phyloP scores from a whole-genome alignment of 2,888 invertebrate species.

The Ormyrus rosae region DNA sequence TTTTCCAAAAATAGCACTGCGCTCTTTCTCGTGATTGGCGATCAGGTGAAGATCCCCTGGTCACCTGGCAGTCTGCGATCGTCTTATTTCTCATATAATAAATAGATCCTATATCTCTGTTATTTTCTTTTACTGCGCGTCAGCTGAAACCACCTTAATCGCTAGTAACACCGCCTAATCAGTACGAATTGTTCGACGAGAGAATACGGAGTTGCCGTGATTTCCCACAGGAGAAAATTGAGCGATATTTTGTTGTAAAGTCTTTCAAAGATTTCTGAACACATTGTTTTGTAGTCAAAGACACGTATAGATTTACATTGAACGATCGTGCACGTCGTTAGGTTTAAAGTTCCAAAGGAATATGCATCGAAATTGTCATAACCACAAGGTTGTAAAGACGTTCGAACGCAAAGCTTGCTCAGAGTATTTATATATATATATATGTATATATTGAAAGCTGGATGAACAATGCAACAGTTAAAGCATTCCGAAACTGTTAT shows the following conservation, averaged over 20 bases:
- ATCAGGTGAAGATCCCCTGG: conserved; percentile 23
- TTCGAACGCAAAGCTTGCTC: too few relatives aligned
- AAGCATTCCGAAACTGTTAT: too few relatives aligned
- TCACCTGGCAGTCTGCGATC: conserved; percentile 52
- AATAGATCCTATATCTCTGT: conserved; percentile 67
- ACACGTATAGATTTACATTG: too few relatives aligned
- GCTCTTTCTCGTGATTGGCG: neutral
- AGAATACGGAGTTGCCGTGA: conserved; percentile 48
- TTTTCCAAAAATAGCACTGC: neutral
- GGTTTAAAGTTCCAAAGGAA: too few relatives aligned
- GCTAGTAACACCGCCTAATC: conserved; percentile 66
- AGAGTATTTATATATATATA: too few relatives aligned
- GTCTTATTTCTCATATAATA: conserved; percentile 50
- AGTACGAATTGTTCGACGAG: conserved; percentile 65
- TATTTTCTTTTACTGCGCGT: conserved; percentile 58
- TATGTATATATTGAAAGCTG: too few relatives aligned
- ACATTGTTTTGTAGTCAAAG: neutral
- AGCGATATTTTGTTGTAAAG: conserved; percentile 15
- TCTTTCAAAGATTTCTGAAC: conserved; percentile 22
- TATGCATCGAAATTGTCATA: too few relatives aligned
- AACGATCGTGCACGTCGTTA: too few relatives aligned
- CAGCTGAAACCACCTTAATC: conserved; percentile 47
- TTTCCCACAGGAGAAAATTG: conserved; percentile 54
- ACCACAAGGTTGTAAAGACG: too few relatives aligned
- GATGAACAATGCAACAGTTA: too few relatives aligned